phyloP scores from a whole-genome alignment of 2,888 invertebrate genomes.

The Plemyria rubiginata region DNA sequence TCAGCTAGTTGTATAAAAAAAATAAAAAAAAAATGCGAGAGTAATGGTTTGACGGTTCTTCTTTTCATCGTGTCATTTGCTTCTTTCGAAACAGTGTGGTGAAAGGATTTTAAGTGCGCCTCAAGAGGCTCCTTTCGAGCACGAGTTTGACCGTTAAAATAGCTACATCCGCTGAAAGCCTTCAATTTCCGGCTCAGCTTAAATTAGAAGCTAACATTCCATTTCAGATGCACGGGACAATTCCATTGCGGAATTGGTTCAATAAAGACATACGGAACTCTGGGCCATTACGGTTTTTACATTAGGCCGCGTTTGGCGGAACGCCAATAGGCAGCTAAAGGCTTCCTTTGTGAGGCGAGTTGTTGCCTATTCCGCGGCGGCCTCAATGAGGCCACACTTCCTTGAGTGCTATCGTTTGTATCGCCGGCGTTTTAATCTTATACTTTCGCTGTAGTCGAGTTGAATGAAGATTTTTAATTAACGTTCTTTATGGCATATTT shows the following conservation, averaged over 20 bases:
- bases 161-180: conserved; percentile 6
- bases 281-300: conserved; percentile 42
- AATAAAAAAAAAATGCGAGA: too few relatives aligned
- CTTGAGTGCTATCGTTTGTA: conserved; percentile 18
- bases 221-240: conserved; percentile 39
- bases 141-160: too few relatives aligned
- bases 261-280: conserved; percentile 43
- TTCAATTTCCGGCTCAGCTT: conserved; percentile 22
- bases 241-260: conserved; percentile 38
- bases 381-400: conserved; percentile 30
- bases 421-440: conserved; percentile 16
- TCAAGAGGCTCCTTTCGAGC: too few relatives aligned
- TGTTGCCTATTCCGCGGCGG: conserved; percentile 27
- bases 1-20: too few relatives aligned
- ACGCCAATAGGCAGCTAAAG: conserved; percentile 34
- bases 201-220: conserved; percentile 37
- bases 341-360: conserved; percentile 17
- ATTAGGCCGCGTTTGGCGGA: conserved; percentile 41
- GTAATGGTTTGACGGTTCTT: too few relatives aligned
- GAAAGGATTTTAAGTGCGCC: too few relatives aligned
- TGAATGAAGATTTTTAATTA: conserved; percentile 2
- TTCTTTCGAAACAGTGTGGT: too few relatives aligned
- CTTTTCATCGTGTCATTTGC: too few relatives aligned
- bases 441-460: neutral
- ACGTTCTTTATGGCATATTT: neutral